Conservation (phyloP, 2,113 vertebrate genomes). For the Cinclus cinclus region DNA sequence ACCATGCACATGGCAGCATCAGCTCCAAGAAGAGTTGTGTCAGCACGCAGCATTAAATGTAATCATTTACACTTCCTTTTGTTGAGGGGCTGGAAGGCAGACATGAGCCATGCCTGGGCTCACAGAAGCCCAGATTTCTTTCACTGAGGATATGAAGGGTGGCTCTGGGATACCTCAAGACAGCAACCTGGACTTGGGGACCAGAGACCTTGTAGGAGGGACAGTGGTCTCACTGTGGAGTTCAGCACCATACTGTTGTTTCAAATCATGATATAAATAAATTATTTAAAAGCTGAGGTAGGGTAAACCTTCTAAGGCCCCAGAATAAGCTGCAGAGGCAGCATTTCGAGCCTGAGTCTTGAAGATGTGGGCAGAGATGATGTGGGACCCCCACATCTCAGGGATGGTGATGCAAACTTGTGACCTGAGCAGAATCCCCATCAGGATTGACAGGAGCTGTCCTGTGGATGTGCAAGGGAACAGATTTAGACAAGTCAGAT, state of each 20-base stretch:
- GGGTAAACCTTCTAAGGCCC: no score
- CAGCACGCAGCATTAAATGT: neutral
- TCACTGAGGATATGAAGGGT: neutral
- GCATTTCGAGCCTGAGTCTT: fast-evolving
- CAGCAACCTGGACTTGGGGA: neutral
- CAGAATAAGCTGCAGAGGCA: neutral
- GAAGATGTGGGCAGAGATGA: neutral
- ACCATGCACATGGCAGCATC: fast-evolving
- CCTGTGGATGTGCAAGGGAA: neutral
- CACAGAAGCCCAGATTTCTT: neutral
- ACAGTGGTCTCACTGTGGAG: neutral
- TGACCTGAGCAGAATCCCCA: neutral
- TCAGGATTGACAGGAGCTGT: neutral
- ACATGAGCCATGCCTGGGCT: fast-evolving
- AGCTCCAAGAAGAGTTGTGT: neutral
- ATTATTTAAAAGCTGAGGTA: neutral
- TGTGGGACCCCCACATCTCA: neutral
- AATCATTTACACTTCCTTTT: neutral
- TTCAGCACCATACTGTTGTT: neutral
- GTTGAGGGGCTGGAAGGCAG: neutral
- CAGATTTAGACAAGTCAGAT: neutral
- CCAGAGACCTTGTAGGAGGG: neutral
- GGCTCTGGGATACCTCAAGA: neutral
- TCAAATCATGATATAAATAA: neutral
- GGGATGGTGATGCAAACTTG: no score